Percentiles rank a stretch among this genome's conserved stretches.
phyloP scores from a whole-genome alignment of 2,113 vertebrate genomes.

The Alethe diademata region DNA sequence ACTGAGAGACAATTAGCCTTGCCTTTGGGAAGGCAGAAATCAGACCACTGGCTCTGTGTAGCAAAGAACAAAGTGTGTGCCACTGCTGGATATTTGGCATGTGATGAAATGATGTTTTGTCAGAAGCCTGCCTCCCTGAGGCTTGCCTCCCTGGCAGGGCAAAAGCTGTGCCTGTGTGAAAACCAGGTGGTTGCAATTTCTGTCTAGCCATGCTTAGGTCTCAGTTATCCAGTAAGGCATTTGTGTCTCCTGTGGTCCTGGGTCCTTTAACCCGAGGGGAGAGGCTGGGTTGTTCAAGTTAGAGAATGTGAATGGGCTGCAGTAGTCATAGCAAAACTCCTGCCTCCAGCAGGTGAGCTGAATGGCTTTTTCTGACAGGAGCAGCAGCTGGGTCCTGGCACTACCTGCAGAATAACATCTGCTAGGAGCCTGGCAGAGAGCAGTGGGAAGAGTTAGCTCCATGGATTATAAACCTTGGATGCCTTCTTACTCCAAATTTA shows the following conservation, averaged over 20 bases:
- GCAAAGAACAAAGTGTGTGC: not conserved
- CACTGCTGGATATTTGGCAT: not conserved
- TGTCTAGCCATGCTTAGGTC: conserved; percentile 12
- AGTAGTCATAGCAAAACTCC: not conserved
- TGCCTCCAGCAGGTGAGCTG: not conserved
- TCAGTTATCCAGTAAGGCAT: not conserved
- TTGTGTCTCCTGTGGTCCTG: not conserved
- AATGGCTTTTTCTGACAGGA: not conserved
- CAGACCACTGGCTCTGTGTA: not conserved
- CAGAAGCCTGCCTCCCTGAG: not conserved
- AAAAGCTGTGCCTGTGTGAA: not conserved
- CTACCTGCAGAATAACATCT: conserved; percentile 13
- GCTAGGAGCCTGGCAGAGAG: not conserved
- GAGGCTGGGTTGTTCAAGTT: not conserved
- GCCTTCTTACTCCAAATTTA: not conserved
- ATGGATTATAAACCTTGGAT: not conserved
- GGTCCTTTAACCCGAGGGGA: not conserved
- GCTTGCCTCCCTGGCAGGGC: not conserved
- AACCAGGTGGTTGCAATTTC: conserved; percentile 16
- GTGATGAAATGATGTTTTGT: not conserved
- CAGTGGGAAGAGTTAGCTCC: not conserved
- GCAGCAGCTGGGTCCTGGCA: not conserved
- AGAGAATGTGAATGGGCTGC: not conserved
- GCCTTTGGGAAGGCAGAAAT: not conserved
- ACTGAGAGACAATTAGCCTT: not conserved